Percentiles rank a stretch among this genome's conserved stretches.
Evolutionary conservation across 2,113 vertebrate species (phyloP).

Genomic region (Thryonomys swinderianus): DNA sequence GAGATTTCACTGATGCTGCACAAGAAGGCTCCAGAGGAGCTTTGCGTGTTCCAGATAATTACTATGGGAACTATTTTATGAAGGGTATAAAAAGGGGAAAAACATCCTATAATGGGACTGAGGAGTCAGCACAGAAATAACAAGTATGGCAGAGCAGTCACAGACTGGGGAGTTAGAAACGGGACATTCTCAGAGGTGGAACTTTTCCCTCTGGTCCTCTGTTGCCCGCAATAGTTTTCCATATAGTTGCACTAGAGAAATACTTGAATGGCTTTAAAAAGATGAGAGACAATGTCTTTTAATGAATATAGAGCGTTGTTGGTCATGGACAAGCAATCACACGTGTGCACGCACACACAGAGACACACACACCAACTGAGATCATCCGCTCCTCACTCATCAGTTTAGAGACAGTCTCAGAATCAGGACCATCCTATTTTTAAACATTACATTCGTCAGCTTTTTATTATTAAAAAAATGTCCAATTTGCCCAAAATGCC

Average conservation of each 20-base stretch:
- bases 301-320: constrained; percentile 17
- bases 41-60: neutral
- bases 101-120: neutral
- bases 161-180: neutral
- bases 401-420: constrained; percentile 31
- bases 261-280: neutral
- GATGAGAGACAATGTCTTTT: neutral
- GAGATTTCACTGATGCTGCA: neutral
- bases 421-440: constrained; percentile 76
- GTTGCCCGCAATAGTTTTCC: neutral
- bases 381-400: neutral
- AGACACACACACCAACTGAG: neutral
- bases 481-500: constrained; percentile 70
- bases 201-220: neutral
- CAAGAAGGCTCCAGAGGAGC: neutral
- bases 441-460: constrained; percentile 74
- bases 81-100: neutral
- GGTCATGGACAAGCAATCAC: neutral
- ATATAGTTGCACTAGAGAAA: neutral
- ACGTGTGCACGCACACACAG: neutral
- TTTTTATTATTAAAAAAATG: constrained; percentile 72
- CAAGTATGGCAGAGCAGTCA: no score
- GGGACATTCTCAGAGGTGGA: neutral
- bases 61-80: neutral
- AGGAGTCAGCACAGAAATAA: neutral